A percentile compares a stretch with the other conserved stretches of the same genome.
Conservation (phyloP, 2,888 invertebrate species). For the Hypolimnas misippus region DNA sequence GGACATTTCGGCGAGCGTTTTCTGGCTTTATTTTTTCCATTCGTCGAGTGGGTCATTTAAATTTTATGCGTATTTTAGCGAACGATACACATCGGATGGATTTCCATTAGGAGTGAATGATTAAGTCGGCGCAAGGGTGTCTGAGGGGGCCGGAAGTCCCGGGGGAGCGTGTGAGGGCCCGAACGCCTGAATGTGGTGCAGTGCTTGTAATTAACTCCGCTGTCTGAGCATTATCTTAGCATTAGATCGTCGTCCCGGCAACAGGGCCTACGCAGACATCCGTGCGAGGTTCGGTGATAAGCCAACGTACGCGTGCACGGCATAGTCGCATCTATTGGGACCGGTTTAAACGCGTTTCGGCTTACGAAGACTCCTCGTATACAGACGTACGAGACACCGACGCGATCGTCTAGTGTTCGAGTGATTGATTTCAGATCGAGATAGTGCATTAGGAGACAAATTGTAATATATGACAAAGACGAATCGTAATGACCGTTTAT, state of each 20-base stretch:
- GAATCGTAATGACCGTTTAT: slow-evolving; percentile 15
- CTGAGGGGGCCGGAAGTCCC: slow-evolving; percentile 46
- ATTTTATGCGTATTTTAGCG: slow-evolving; percentile 78
- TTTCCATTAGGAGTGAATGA: slow-evolving; percentile 80
- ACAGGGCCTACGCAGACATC: slow-evolving; percentile 34
- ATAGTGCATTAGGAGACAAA: slow-evolving; percentile 39
- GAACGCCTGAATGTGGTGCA: slow-evolving; percentile 68
- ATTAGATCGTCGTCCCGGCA: slow-evolving; percentile 55
- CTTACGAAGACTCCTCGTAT: neutral
- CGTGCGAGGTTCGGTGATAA: slow-evolving; percentile 23
- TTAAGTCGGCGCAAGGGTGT: slow-evolving; percentile 59
- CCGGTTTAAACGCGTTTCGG: slow-evolving; percentile 1
- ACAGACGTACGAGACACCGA: slow-evolving; percentile 13
- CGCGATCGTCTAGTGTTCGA: slow-evolving; percentile 29
- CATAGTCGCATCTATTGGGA: slow-evolving; percentile 11
- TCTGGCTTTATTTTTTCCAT: slow-evolving; percentile 60
- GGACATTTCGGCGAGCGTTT: slow-evolving; percentile 73
- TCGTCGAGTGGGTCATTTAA: slow-evolving; percentile 71
- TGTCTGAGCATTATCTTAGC: slow-evolving; percentile 73
- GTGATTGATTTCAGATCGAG: slow-evolving; percentile 39
- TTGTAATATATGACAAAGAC: slow-evolving; percentile 36
- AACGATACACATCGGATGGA: slow-evolving; percentile 59
- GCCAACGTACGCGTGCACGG: neutral
- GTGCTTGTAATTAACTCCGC: slow-evolving; percentile 80
- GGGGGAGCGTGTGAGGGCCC: slow-evolving; percentile 58